Conservation (phyloP, 2,113 vertebrate genomes). For the Pachycephala philippinensis region DNA sequence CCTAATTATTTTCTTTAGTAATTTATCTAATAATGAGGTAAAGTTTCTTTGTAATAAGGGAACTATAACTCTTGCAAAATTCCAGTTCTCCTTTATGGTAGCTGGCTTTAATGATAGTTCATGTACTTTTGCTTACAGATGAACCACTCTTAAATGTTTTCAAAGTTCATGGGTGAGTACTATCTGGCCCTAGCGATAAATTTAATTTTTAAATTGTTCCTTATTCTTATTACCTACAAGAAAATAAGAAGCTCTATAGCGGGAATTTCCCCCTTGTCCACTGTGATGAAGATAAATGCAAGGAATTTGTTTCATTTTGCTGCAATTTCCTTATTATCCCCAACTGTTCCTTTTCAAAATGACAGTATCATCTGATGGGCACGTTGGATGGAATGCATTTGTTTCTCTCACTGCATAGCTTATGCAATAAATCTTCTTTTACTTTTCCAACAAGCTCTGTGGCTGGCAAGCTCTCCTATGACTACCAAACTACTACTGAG, state of each 20-base stretch:
- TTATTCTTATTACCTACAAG: neutral
- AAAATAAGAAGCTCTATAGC: neutral
- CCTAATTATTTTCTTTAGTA: slow-evolving; percentile 27
- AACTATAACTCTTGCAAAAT: neutral
- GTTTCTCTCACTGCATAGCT: neutral
- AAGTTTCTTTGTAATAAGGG: neutral
- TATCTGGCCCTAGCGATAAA: neutral
- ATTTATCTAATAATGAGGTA: slow-evolving; percentile 5
- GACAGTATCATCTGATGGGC: neutral
- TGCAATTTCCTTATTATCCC: neutral
- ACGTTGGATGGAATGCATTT: neutral
- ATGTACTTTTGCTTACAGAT: neutral
- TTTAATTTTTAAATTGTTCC: neutral
- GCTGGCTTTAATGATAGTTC: neutral
- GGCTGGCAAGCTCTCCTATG: neutral
- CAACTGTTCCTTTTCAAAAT: neutral
- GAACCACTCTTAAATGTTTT: neutral
- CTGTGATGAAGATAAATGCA: neutral
- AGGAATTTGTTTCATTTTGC: neutral
- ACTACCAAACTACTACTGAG: neutral
- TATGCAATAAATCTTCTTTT: neutral
- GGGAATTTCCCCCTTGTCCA: neutral
- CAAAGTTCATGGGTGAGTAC: neutral
- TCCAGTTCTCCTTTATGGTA: neutral
- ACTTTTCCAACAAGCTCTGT: neutral